Conservation (phyloP, 2,113 vertebrate species). For the Sinocyclocheilus maitianheensis region DNA sequence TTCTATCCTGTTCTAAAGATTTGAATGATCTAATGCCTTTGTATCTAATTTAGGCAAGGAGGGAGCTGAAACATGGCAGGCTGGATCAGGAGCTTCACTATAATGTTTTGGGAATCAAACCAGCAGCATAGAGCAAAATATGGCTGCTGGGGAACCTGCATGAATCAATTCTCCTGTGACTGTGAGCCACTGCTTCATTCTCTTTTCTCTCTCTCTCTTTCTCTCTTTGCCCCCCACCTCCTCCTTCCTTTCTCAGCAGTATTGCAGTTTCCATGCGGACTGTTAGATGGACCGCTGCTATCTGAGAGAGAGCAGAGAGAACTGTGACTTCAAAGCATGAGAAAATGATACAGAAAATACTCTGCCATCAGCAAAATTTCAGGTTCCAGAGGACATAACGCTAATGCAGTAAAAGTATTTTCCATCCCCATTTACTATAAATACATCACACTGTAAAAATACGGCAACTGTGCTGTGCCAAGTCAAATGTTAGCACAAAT, state of each 20-base stretch:
- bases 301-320: not conserved
- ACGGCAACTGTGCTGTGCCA: conserved; percentile 9
- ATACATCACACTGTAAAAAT: conserved; percentile 21
- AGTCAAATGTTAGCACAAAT: conserved; percentile 20
- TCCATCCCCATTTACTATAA: conserved; percentile 19
- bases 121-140: conserved; percentile 8
- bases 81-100: not conserved
- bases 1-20: not conserved
- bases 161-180: conserved; percentile 25
- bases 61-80: not conserved
- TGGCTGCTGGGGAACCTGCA: conserved; percentile 6
- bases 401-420: conserved; percentile 59
- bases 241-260: conserved; percentile 18
- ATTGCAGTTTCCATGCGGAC: conserved; percentile 24
- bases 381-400: conserved; percentile 64
- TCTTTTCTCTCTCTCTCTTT: not conserved
- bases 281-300: conserved; percentile 12
- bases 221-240: not conserved
- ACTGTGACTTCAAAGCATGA: conserved; percentile 51
- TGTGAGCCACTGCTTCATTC: conserved; percentile 11
- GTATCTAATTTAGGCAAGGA: not conserved
- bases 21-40: not conserved
- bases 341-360: conserved; percentile 57
- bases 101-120: not conserved
- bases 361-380: conserved; percentile 66